These are phyloP conservation scores for Chrysolina oricalcia DNA, from an alignment of 2,888 invertebrate species.

Conservation along the genomic window DNA sequence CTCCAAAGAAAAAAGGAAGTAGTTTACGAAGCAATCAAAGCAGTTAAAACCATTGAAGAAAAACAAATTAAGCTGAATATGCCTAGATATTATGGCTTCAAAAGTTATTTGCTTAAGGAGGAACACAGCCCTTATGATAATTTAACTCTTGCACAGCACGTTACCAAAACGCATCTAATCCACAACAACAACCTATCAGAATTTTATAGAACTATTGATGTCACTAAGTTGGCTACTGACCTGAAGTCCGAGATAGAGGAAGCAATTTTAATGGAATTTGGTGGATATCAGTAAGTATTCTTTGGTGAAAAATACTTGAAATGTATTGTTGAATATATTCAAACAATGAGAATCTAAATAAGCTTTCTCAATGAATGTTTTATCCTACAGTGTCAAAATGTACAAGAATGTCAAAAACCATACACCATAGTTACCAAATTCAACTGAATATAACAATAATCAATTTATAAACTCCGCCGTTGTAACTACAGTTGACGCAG, in stretches of 20 bases:
- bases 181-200: conserved; percentile 77
- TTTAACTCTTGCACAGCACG: conserved; percentile 81
- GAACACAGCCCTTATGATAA: conserved; percentile 79
- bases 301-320: neutral
- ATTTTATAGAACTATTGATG: conserved; percentile 71
- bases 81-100: conserved; percentile 87
- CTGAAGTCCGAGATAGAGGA: conserved; percentile 79
- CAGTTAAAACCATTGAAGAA: conserved; percentile 84
- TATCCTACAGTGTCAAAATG: no score
- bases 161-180: conserved; percentile 85
- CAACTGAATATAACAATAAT: no score
- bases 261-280: conserved; percentile 77
- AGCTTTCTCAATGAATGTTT: no score
- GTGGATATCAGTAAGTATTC: conserved; percentile 73
- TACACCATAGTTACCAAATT: no score
- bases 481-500: no score
- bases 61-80: conserved; percentile 89
- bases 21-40: conserved; percentile 76
- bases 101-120: conserved; percentile 78
- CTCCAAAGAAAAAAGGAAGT: conserved; percentile 71
- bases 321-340: neutral
- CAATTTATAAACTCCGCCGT: no score
- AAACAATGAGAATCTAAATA: no score
- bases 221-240: conserved; percentile 70
- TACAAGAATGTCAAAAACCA: no score